Base-by-base conservation (phyloP, 2,113 vertebrate genomes). In the Gambusia holbrooki region DNA sequence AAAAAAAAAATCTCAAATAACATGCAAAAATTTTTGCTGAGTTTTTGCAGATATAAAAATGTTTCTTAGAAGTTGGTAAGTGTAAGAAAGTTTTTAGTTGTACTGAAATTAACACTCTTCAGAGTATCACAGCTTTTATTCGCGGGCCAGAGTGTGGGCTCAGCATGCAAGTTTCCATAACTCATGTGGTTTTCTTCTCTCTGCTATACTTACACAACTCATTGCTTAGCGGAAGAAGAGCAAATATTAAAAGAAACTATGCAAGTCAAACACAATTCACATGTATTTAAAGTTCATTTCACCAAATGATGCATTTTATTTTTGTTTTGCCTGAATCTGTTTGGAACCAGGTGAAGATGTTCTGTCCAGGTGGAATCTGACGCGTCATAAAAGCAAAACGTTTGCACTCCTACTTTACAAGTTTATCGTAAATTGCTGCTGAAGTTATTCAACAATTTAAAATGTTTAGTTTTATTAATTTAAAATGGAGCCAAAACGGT, bases 111-210 rank as follows among this genome's bases (percentile, higher is more conserved):
- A 22, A 76, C 66, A 5, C 60, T n/a, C 25, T 51, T 76, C 42
- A 71, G 61, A 42, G 71, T 1, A 45, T 28, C 22, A 8, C 19
- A 35, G 67, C 14, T 66, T 62, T 15, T 69, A 35, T 27, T 54
- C 64, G 25, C 72, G 48, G 73, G 25, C 54, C 5, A 0, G 12
- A 1, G 32, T 0, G 73, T 66, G 70, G 58, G 69, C 67, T 74
- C 37, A 51, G 68, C 40, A 40, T 1, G 3, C 0, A 42, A 5
- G 69, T 85, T 81, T 90, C 82, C 15, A 0, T 81, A 72, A 30
- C 63, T 12, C 64, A 13, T 79, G 86, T 82, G 81, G 86, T 77
- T 88, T 89, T 80, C 19, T 33, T 11, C 40, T 81, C 27, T 70
- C 32, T 4, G 22, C n/a, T 29, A 4, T 17, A 28, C 45, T 61